These are phyloP conservation scores for Hymenopus coronatus DNA, from an alignment of 2,888 invertebrate genomes.

Conservation along the genomic window DNA sequence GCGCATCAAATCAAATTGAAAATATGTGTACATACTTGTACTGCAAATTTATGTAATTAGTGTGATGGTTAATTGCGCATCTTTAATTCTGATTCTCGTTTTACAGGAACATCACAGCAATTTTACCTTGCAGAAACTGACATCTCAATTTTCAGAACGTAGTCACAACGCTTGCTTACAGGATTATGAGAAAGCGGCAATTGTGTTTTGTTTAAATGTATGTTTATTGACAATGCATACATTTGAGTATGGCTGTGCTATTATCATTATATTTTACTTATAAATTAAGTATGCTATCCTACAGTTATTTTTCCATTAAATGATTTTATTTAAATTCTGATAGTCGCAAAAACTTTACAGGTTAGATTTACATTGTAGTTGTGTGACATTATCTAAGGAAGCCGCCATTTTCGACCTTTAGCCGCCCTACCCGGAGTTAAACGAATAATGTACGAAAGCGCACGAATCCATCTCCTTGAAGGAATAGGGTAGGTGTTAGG, in stretches of 20 bases:
- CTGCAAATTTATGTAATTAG: too few species aligned
- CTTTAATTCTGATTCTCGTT: too few species aligned
- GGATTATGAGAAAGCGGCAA: neutral
- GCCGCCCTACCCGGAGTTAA: constrained; percentile 30
- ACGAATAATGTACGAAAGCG: constrained; percentile 34
- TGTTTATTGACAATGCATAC: neutral
- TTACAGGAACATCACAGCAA: too few species aligned
- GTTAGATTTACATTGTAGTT: neutral
- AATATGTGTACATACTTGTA: too few species aligned
- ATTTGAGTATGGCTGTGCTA: neutral
- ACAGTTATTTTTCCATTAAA: neutral
- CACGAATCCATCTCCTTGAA: constrained; percentile 37
- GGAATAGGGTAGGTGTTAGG: constrained; percentile 35
- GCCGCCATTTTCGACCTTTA: constrained; percentile 31
- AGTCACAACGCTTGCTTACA: neutral
- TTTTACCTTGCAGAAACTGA: too few species aligned
- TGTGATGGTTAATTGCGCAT: too few species aligned
- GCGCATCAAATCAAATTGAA: too few species aligned
- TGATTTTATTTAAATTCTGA: neutral
- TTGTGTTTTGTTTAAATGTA: neutral
- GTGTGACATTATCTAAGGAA: constrained; percentile 7
- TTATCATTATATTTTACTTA: neutral
- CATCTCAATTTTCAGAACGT: neutral
- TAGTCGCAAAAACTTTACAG: neutral
- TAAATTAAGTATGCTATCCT: neutral